These are phyloP conservation scores for Nasonia oneida DNA, from an alignment of 2,888 invertebrate genomes.

Conservation along the genomic window DNA sequence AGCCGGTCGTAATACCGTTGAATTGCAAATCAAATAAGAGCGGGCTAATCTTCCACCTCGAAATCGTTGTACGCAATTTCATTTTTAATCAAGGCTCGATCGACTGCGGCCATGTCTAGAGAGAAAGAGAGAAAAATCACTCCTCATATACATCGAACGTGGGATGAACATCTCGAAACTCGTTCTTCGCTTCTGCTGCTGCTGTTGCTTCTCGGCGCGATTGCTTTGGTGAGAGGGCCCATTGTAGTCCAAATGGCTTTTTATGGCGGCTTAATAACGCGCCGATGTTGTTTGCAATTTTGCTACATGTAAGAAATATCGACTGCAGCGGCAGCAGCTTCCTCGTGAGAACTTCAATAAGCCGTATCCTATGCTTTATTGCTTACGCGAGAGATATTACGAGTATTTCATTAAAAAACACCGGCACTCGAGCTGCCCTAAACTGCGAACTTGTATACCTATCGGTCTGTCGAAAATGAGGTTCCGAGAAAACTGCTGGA, in stretches of 20 bases:
- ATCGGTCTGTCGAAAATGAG: background rate
- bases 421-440: background rate
- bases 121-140: constrained; percentile 62
- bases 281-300: constrained; percentile 70
- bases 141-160: constrained; percentile 68
- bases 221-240: constrained; percentile 61
- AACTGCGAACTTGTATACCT: background rate
- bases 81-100: constrained; percentile 73
- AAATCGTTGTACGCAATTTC: constrained; percentile 72
- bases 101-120: constrained; percentile 45
- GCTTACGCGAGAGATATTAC: background rate
- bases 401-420: background rate
- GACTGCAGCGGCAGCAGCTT: constrained; percentile 42
- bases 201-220: constrained; percentile 53
- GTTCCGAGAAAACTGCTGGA: constrained; percentile 26
- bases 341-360: constrained; percentile 52
- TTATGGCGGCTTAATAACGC: constrained; percentile 73
- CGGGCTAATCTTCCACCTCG: constrained; percentile 71
- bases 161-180: constrained; percentile 66
- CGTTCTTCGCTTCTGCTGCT: constrained; percentile 56
- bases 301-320: constrained; percentile 63
- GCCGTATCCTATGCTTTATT: constrained; percentile 40
- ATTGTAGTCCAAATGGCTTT: constrained; percentile 75
- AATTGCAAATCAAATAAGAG: constrained; percentile 73
- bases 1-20: constrained; percentile 52